These are phyloP conservation scores for Boloria selene DNA, from an alignment of 2,888 invertebrate species.

Conservation along the genomic window DNA sequence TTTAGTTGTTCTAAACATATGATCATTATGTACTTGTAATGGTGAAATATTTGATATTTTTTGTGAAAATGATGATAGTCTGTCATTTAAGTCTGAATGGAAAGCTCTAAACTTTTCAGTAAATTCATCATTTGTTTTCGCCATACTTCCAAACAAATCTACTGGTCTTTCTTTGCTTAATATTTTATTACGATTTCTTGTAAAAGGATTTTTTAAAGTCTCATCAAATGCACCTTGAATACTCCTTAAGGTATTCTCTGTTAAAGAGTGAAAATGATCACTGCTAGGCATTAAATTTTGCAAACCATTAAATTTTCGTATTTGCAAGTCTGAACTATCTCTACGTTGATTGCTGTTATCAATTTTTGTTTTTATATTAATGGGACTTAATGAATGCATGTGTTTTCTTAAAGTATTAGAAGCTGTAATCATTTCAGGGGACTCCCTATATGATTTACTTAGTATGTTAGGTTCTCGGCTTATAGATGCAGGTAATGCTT, in stretches of 20 bases:
- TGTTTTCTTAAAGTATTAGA: slow-evolving; percentile 1
- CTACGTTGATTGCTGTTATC: not conserved
- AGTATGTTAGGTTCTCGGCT: too few relatives aligned
- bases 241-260: slow-evolving; percentile 55
- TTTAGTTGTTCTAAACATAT: slow-evolving; percentile 7
- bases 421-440: not conserved
- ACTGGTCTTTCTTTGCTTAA: slow-evolving; percentile 43
- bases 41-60: slow-evolving; percentile 20
- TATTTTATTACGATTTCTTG: slow-evolving; percentile 35
- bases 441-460: slow-evolving; percentile 27
- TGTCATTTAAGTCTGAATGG: slow-evolving; percentile 63
- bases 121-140: slow-evolving; percentile 55
- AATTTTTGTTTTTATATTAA: not conserved
- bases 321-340: not conserved
- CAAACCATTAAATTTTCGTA: slow-evolving; percentile 34
- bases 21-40: slow-evolving; percentile 3
- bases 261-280: slow-evolving; percentile 49
- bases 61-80: slow-evolving; percentile 52
- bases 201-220: slow-evolving; percentile 45
- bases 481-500: slow-evolving; percentile 39
- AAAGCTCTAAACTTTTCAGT: slow-evolving; percentile 63
- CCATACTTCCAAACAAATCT: slow-evolving; percentile 54
- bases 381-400: slow-evolving; percentile 5
- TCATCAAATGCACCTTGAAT: slow-evolving; percentile 54
- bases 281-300: slow-evolving; percentile 21